Conservation (phyloP, 1,140 invertebrate species). For the Bilobella aurantiaca region DNA sequence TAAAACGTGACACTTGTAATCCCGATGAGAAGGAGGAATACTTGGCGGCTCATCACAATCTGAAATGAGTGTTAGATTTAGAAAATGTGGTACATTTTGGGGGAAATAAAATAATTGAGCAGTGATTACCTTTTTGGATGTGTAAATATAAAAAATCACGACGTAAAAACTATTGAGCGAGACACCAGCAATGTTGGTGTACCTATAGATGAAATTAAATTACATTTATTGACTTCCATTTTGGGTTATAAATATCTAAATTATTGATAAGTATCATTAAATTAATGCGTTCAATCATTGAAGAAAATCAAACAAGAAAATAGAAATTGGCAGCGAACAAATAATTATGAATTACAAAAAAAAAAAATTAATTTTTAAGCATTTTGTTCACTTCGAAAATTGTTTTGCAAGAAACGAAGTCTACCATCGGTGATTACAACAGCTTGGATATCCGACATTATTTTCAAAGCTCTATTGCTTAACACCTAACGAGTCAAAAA, state of each 20-base stretch:
- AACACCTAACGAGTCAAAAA: too few relatives aligned
- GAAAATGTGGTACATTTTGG: background rate
- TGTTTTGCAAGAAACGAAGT: too few relatives aligned
- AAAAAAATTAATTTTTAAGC: too few relatives aligned
- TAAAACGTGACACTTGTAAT: slow-evolving; percentile 30
- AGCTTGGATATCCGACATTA: background rate
- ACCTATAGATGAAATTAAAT: slow-evolving; percentile 47
- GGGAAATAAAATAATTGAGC: slow-evolving; percentile 37
- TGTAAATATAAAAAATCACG: slow-evolving; percentile 51
- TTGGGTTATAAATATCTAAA: too few relatives aligned
- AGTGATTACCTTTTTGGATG: slow-evolving; percentile 48
- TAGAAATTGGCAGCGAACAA: too few relatives aligned
- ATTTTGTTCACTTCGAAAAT: too few relatives aligned
- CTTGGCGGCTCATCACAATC: slow-evolving; percentile 33
- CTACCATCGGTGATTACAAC: too few relatives aligned
- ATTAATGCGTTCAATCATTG: too few relatives aligned
- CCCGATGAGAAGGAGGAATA: slow-evolving; percentile 24
- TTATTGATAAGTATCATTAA: too few relatives aligned
- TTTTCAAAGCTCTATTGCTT: background rate
- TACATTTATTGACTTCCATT: too few relatives aligned
- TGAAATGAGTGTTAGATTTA: slow-evolving; percentile 24
- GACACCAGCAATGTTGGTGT: slow-evolving; percentile 58
- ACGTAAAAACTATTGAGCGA: slow-evolving; percentile 53
- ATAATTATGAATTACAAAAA: too few relatives aligned
- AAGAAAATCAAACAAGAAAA: too few relatives aligned